Percentiles rank a stretch among this genome's conserved stretches.
Evolutionary conservation across 92 coral and sea anemone species (phyloP).

Genomic region (Epizoanthus stellaris): DNA sequence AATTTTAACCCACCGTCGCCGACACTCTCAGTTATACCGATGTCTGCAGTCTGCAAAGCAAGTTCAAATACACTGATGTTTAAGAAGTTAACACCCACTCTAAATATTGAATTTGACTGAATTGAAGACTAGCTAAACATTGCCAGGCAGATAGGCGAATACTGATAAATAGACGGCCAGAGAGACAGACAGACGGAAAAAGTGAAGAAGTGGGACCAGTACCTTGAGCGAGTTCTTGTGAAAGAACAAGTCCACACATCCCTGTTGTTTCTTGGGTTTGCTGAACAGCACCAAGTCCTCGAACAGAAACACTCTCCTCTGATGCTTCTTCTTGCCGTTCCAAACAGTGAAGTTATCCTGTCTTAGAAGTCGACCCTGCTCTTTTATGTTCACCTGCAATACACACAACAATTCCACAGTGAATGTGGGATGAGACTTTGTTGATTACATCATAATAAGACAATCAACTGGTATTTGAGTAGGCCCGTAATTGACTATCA

Average conservation of each 20-base stretch:
- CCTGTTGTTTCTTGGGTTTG: conserved; percentile 89
- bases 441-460: too few relatives aligned
- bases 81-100: too few relatives aligned
- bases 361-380: conserved; percentile 93
- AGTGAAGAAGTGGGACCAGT: neutral
- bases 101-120: too few relatives aligned
- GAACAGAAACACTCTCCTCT: conserved; percentile 88
- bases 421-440: neutral
- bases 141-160: too few relatives aligned
- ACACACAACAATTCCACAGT: neutral
- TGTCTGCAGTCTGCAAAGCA: conserved; percentile 82
- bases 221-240: conserved; percentile 98
- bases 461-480: too few relatives aligned
- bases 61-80: neutral
- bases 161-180: neutral
- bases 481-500: too few relatives aligned
- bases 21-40: conserved; percentile 92
- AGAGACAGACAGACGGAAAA: neutral
- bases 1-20: conserved; percentile 96
- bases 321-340: conserved; percentile 92
- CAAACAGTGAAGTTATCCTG: conserved; percentile 95
- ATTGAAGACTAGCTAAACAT: too few relatives aligned
- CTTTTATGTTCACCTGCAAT: conserved; percentile 92
- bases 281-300: conserved; percentile 97
- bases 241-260: conserved; percentile 92